A percentile compares a stretch with the other conserved stretches of the same genome.
Evolutionary conservation across 64 coral and sea anemone genomes (phyloP).

Genomic region (Stichodactyla helianthus): DNA sequence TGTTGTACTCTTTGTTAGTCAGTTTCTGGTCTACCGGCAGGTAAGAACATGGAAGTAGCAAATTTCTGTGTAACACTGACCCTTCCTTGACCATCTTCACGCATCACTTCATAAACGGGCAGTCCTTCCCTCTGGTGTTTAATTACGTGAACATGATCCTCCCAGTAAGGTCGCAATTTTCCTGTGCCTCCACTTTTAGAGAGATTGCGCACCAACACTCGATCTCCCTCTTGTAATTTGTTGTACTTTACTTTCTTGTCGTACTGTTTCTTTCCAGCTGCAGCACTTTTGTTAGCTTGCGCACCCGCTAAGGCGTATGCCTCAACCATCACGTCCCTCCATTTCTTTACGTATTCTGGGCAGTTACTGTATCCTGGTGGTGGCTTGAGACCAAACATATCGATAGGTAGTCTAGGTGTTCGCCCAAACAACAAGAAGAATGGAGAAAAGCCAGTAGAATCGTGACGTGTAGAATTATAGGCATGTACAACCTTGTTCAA

Average conservation of each 20-base stretch:
- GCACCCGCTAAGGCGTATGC: conserved; percentile 26
- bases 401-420: conserved; percentile 23
- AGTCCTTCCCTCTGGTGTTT: conserved; percentile 19
- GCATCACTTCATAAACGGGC: conserved; percentile 37
- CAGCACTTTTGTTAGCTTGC: conserved; percentile 33
- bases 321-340: neutral
- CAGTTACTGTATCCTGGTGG: conserved; percentile 22
- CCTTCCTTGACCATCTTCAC: conserved; percentile 16
- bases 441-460: conserved; percentile 36
- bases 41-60: conserved; percentile 26
- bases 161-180: conserved; percentile 41
- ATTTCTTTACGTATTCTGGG: conserved; percentile 21
- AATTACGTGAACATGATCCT: conserved; percentile 31
- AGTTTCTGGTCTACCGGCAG: conserved; percentile 13
- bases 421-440: conserved; percentile 38
- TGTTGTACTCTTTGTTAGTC: neutral
- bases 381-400: conserved; percentile 43
- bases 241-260: conserved; percentile 50
- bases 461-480: conserved; percentile 36
- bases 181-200: conserved; percentile 37
- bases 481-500: conserved; percentile 40
- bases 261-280: conserved; percentile 29
- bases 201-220: conserved; percentile 45
- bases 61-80: conserved; percentile 36
- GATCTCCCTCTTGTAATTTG: conserved; percentile 28